Base-by-base conservation (phyloP, 2,113 vertebrate species). In the Camarhynchus parvulus region DNA sequence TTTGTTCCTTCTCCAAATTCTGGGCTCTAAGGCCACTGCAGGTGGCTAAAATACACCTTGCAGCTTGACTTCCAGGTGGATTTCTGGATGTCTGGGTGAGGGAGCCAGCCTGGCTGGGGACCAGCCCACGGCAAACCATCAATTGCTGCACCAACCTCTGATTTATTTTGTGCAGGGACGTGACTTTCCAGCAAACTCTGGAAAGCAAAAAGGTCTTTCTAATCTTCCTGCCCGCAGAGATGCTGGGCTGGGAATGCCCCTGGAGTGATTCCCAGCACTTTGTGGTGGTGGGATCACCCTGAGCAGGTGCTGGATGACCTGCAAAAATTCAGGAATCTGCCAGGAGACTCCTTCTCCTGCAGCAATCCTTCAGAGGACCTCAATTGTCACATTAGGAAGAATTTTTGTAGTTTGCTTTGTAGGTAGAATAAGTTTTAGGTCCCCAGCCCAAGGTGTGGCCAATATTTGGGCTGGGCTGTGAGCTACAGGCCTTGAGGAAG, bases 351-450 rank as follows among this genome's bases (percentile, higher is more conserved):
- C 6, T 68, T 62, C n/a, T 11, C 28, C 80, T 5, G 61, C 35
- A 77, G 56, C 35, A 22, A 15, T 7, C 44, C 72, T 61, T 24
- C 74, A 11, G 74, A 47, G 35, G 49, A 3, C 72, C 64, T 61
- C 67, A 2, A 0, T 7, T 19, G 41, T 13, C 1, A 0, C 0
- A 10, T 13, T 1, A 30, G 47, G 66, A 35, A 14, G 46, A 15
- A 6, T 25, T 67, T 50, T 23, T 64, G n/a, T 13, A 4, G 10
- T 59, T 68, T 39, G 39, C 30, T 30, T 62, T 18, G 35, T 2
- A 15, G 55, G 46, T 41, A 37, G 62, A 31, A 53, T 11, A 5
- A 42, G 9, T 1, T 22, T 53, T 13, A 12, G 4, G 42, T 13
- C 10, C 68, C 42, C 61, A 14, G 58, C 16, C 44, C 46, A 5